Conservation (phyloP, 2,888 invertebrate species). For the Diabrotica balteata region DNA sequence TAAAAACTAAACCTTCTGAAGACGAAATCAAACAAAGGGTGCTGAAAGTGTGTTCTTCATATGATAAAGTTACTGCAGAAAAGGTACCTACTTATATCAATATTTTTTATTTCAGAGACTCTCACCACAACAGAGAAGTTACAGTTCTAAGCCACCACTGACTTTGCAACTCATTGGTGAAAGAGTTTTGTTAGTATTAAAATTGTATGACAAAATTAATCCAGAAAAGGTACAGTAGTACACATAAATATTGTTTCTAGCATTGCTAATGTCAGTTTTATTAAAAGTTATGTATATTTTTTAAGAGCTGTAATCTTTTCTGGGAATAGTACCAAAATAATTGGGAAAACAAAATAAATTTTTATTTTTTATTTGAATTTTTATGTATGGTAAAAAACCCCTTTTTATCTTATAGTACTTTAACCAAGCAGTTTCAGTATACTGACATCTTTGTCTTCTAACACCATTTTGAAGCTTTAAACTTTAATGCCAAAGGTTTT, state of each 20-base stretch:
- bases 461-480: no score
- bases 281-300: conserved; percentile 1
- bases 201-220: conserved; percentile 97
- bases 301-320: no score
- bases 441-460: no score
- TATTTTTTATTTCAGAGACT: conserved; percentile 66
- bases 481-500: no score
- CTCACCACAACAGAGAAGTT: conserved; percentile 73
- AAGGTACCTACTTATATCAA: conserved; percentile 70
- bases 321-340: no score
- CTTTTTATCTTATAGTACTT: background rate
- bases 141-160: conserved; percentile 79
- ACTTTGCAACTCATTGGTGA: conserved; percentile 83
- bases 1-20: conserved; percentile 65
- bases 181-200: conserved; percentile 92
- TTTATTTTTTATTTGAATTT: background rate
- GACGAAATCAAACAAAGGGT: conserved; percentile 81
- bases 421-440: background rate
- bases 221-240: conserved; percentile 81
- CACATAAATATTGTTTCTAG: conserved; percentile 46
- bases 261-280: conserved; percentile 11
- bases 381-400: background rate
- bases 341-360: background rate
- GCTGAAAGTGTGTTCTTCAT: conserved; percentile 84
- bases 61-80: conserved; percentile 86